Conservation (phyloP, 53 echinoderm and acorn worm genomes). For the Mesocentrotus franciscanus region DNA sequence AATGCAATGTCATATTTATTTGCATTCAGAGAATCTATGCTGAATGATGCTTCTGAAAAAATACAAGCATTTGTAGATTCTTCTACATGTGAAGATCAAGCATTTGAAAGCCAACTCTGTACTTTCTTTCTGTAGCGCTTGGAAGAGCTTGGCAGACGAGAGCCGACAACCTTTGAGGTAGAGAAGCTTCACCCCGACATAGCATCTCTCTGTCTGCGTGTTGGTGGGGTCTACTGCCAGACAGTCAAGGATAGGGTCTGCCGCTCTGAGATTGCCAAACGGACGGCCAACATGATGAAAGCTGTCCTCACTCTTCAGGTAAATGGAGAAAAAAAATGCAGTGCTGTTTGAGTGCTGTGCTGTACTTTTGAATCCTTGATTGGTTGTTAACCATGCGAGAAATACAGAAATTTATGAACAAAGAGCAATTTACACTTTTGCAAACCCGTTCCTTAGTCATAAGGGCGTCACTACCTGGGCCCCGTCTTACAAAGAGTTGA, state of each 20-base stretch:
- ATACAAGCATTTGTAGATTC: too few species aligned
- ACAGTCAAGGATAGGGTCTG: constrained; percentile 92
- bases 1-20: too few species aligned
- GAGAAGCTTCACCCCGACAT: constrained; percentile 92
- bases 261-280: constrained; percentile 91
- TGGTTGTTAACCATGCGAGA: too few species aligned
- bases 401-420: too few species aligned
- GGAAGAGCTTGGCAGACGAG: constrained; percentile 69
- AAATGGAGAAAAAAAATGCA: neutral
- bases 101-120: neutral
- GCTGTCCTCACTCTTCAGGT: constrained; percentile 91
- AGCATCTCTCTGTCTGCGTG: constrained; percentile 90
- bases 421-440: too few species aligned
- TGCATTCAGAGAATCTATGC: too few species aligned
- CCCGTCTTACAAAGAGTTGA: too few species aligned
- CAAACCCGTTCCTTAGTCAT: too few species aligned
- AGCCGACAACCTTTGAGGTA: constrained; percentile 80
- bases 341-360: neutral
- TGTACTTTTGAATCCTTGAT: too few species aligned
- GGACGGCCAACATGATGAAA: constrained; percentile 96
- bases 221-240: constrained; percentile 78
- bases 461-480: too few species aligned
- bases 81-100: too few species aligned
- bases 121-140: constrained; percentile 58
- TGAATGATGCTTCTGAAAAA: too few species aligned